A percentile compares a stretch with the other conserved stretches of the same genome.
Conservation (phyloP, 2,797 vertebrate genomes). For the Australoheros facetus region DNA sequence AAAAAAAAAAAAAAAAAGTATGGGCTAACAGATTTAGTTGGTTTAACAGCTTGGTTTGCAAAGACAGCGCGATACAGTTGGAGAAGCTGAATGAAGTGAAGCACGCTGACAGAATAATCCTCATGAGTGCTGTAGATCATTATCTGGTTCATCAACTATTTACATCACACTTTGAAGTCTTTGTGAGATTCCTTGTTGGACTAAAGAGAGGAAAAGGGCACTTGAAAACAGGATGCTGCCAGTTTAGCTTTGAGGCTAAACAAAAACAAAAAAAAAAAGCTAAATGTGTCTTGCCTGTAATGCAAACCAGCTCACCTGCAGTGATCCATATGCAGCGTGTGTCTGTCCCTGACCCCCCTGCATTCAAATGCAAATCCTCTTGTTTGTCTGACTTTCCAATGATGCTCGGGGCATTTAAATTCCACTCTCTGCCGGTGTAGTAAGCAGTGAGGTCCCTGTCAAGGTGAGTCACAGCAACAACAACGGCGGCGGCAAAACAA, state of each 20-base stretch:
- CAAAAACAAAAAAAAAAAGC: not conserved
- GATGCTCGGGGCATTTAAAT: conserved; percentile 33
- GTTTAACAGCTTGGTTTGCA: not conserved
- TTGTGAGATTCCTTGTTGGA: not conserved
- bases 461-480: conserved; percentile 33
- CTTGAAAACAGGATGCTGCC: conserved; percentile 1
- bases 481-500: conserved; percentile 15
- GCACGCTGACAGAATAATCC: conserved; percentile 13
- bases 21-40: not conserved
- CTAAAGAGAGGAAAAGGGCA: conserved; percentile 11
- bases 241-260: conserved; percentile 3
- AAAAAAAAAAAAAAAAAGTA: not conserved
- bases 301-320: conserved; percentile 24
- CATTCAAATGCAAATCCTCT: conserved; percentile 46
- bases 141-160: conserved; percentile 37
- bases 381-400: conserved; percentile 43
- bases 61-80: not conserved
- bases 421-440: conserved; percentile 1
- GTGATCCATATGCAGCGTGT: conserved; percentile 36
- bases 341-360: conserved; percentile 29
- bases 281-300: conserved; percentile 20
- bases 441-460: conserved; percentile 1
- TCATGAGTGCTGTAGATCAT: conserved; percentile 22
- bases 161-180: conserved; percentile 19
- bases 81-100: not conserved